These are phyloP conservation scores for Troides aeacus DNA, from an alignment of 2,888 invertebrate genomes.

Conservation along the genomic window DNA sequence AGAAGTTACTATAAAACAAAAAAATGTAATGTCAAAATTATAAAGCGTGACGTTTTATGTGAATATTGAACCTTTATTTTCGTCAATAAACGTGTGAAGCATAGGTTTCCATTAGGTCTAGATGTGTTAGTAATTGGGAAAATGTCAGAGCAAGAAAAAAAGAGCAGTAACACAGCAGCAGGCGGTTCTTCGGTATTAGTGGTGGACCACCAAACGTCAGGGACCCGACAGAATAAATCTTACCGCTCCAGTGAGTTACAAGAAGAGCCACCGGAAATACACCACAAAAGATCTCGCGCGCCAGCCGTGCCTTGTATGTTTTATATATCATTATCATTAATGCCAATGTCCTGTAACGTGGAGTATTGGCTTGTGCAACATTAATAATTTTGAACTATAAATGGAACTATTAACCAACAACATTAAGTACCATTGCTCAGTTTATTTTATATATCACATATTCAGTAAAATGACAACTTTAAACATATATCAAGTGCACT, in stretches of 20 bases:
- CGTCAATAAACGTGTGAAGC: conserved; percentile 51
- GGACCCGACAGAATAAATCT: conserved; percentile 48
- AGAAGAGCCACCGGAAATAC: conserved; percentile 46
- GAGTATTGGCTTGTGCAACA: background rate
- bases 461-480: no score
- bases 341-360: conserved; percentile 1
- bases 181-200: conserved; percentile 46
- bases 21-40: conserved; percentile 66
- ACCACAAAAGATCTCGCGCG: conserved; percentile 56
- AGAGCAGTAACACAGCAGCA: conserved; percentile 41
- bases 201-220: conserved; percentile 52
- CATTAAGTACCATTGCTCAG: background rate
- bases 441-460: no score
- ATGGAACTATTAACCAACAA: background rate
- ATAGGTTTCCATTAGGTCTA: conserved; percentile 47
- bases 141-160: conserved; percentile 68
- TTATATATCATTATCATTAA: background rate
- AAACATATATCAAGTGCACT: no score
- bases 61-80: conserved; percentile 54
- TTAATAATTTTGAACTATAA: background rate
- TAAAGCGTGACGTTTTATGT: conserved; percentile 61
- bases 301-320: conserved; percentile 59
- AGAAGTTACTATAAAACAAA: conserved; percentile 58
- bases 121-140: conserved; percentile 52
- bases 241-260: conserved; percentile 51